Evolutionary conservation across 2,888 invertebrate species (phyloP).

Genomic region (Rhogogaster chlorosoma): DNA sequence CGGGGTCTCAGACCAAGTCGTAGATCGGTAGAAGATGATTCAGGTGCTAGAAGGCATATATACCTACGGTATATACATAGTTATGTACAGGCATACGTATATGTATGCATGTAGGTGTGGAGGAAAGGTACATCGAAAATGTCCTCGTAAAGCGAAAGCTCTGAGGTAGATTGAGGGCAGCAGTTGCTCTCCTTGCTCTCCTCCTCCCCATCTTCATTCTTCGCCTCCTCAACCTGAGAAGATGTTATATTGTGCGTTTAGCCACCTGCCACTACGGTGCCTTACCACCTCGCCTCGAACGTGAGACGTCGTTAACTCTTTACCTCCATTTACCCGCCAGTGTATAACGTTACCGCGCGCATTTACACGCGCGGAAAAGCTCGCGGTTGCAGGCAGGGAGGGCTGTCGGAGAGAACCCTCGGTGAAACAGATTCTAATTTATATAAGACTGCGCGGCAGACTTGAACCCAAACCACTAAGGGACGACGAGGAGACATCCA

Average conservation of each 20-base stretch:
- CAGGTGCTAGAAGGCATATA: neutral
- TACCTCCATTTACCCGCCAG: conserved; percentile 16
- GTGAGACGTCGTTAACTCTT: conserved; percentile 35
- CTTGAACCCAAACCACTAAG: neutral
- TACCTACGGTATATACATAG: no score
- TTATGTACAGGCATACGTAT: no score
- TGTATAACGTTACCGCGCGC: neutral
- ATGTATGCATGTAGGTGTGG: neutral
- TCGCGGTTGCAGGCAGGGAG: neutral
- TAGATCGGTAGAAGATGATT: neutral
- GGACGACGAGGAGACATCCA: neutral
- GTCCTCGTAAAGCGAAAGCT: conserved; percentile 1
- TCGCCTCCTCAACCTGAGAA: neutral
- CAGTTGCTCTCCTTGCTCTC: neutral
- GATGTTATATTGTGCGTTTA: conserved; percentile 5
- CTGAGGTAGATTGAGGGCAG: neutral
- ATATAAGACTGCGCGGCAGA: neutral
- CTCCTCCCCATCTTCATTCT: neutral
- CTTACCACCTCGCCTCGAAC: conserved; percentile 13
- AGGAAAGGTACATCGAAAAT: neutral
- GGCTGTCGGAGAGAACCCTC: neutral
- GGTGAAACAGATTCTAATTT: conserved; percentile 12
- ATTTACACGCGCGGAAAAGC: neutral
- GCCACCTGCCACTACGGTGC: conserved; percentile 17
- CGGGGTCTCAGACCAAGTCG: neutral